Conservation (phyloP, 2,888 invertebrate species). For the Sesia apiformis region DNA sequence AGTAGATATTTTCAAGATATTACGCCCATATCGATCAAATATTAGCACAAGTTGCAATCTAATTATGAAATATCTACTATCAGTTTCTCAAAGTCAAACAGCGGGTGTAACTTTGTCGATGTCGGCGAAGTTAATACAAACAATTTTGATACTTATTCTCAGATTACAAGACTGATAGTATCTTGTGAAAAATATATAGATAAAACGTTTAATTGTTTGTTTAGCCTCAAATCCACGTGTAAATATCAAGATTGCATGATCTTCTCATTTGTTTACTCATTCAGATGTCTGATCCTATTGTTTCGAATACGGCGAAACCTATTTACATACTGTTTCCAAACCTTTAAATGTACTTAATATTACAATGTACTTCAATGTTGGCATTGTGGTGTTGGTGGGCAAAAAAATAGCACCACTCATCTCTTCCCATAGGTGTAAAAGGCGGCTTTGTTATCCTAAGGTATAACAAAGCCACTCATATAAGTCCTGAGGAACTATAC, state of each 20-base stretch:
- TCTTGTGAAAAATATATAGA: background rate
- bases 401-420: too few relatives aligned
- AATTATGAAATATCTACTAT: constrained; percentile 10
- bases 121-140: too few relatives aligned
- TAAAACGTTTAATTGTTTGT: background rate
- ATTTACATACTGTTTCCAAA: too few relatives aligned
- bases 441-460: too few relatives aligned
- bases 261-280: background rate
- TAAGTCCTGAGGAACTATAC: too few relatives aligned
- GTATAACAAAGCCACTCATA: too few relatives aligned
- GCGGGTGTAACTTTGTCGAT: background rate
- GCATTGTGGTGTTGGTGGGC: too few relatives aligned
- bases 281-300: background rate
- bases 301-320: background rate
- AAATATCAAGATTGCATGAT: background rate
- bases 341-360: too few relatives aligned
- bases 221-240: background rate
- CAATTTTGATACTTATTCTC: too few relatives aligned
- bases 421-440: too few relatives aligned
- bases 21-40: constrained; percentile 7
- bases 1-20: background rate
- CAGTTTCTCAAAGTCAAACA: constrained; percentile 1
- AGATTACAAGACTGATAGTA: too few relatives aligned
- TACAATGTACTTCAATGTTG: too few relatives aligned
- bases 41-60: constrained; percentile 9